Evolutionary conservation across 2,113 vertebrate species (phyloP).

Genomic region (Oenanthe oenanthe): DNA sequence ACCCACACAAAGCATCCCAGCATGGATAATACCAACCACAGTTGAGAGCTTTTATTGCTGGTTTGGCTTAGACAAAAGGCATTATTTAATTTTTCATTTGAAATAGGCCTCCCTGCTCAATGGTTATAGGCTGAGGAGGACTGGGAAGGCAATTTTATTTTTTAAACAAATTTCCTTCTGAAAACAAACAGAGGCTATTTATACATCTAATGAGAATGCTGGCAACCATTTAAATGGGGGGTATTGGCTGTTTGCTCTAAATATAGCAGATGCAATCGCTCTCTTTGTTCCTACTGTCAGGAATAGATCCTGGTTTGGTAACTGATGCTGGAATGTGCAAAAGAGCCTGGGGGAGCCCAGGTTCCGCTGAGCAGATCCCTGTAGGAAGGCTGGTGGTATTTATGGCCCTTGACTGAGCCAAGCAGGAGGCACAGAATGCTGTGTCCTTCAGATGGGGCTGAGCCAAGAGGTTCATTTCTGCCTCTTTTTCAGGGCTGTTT

Average conservation of each 20-base stretch:
- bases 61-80: neutral
- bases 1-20: neutral
- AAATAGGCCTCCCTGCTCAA: neutral
- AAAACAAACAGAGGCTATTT: slow-evolving; percentile 52
- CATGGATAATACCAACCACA: neutral
- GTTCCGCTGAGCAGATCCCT: neutral
- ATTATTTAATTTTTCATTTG: slow-evolving; percentile 10
- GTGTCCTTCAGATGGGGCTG: neutral
- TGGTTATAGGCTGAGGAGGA: neutral
- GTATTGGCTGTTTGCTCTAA: slow-evolving; percentile 62
- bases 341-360: neutral
- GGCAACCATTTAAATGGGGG: neutral
- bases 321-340: neutral
- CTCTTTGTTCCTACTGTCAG: slow-evolving; percentile 36
- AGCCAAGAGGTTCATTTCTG: neutral
- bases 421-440: slow-evolving; percentile 26
- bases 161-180: slow-evolving; percentile 2
- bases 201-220: neutral
- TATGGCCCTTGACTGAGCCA: neutral
- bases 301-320: neutral
- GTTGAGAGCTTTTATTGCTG: neutral
- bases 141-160: slow-evolving; percentile 15
- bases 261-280: slow-evolving; percentile 63
- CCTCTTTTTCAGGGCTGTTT: neutral
- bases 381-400: slow-evolving; percentile 4